Percentiles rank a stretch among this genome's conserved stretches.
phyloP scores from a whole-genome alignment of 2,888 invertebrate genomes.

The Thereva unica region DNA sequence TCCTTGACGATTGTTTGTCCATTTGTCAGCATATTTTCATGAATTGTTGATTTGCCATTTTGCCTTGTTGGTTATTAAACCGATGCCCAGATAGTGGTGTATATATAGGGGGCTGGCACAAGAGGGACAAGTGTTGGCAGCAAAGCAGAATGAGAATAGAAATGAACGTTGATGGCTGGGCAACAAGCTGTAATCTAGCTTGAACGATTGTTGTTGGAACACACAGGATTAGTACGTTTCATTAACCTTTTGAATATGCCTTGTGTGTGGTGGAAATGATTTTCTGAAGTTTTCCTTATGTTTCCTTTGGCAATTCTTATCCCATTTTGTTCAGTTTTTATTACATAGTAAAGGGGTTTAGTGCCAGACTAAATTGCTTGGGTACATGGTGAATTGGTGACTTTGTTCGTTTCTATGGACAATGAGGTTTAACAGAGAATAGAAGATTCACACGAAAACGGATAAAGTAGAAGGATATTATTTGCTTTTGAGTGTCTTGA shows the following conservation, averaged over 20 bases:
- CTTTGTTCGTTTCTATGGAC: no score
- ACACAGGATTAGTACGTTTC: conserved; percentile 19
- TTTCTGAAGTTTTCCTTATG: no score
- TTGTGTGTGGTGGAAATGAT: background rate
- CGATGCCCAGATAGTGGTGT: no score
- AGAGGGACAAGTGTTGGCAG: conserved; percentile 14
- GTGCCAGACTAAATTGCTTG: no score
- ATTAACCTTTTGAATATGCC: conserved; percentile 21
- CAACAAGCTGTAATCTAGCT: conserved; percentile 14
- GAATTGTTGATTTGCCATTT: conserved; percentile 40
- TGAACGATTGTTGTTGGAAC: conserved; percentile 6
- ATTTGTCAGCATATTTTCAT: conserved; percentile 42
- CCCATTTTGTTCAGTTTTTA: no score
- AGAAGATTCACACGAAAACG: no score
- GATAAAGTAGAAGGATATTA: no score
- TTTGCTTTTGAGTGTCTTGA: no score
- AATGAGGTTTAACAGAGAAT: no score
- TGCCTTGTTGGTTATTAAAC: background rate
- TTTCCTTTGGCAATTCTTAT: no score
- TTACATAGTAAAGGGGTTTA: no score
- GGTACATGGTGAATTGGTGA: no score
- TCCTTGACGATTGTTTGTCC: conserved; percentile 37
- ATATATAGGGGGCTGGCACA: background rate
- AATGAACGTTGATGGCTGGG: conserved; percentile 8
- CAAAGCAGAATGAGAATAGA: background rate